A percentile compares a stretch with the other conserved stretches of the same genome.
Conservation (phyloP, 1,140 invertebrate genomes). For the Temnothorax curvispinosus region DNA sequence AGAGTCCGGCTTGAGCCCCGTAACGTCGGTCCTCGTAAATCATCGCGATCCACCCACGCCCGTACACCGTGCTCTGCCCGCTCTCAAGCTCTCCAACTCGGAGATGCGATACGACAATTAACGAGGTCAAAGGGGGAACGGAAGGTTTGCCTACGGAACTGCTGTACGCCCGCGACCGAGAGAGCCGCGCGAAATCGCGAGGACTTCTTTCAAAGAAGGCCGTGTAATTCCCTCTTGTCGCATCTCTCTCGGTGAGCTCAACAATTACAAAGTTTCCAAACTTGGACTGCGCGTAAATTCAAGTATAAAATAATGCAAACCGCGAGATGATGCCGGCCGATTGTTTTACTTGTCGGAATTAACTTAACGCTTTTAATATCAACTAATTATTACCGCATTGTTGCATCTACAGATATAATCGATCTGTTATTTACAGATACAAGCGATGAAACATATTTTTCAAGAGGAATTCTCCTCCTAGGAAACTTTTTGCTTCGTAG, state of each 20-base stretch:
- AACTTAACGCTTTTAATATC: neutral
- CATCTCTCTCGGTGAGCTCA: neutral
- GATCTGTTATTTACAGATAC: neutral
- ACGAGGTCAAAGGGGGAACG: conserved; percentile 76
- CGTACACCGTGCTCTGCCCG: conserved; percentile 66
- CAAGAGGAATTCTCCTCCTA: neutral
- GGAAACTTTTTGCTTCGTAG: neutral
- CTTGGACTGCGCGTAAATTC: neutral
- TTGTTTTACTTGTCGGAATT: neutral
- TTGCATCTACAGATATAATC: neutral
- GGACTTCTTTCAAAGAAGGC: neutral
- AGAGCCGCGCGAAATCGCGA: conserved; percentile 3
- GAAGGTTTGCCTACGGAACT: conserved; percentile 65
- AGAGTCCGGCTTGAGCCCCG: conserved; percentile 83
- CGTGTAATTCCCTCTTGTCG: neutral
- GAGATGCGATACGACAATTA: conserved; percentile 82
- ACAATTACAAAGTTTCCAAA: neutral
- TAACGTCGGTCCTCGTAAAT: conserved; percentile 84
- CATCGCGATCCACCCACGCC: conserved; percentile 85
- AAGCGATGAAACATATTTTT: neutral
- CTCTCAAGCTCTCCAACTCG: conserved; percentile 68
- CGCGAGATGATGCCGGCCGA: neutral
- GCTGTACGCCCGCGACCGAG: conserved; percentile 33
- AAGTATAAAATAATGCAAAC: neutral
- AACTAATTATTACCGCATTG: neutral